phyloP scores from a whole-genome alignment of 2,113 vertebrate species.

The Columba janthina region DNA sequence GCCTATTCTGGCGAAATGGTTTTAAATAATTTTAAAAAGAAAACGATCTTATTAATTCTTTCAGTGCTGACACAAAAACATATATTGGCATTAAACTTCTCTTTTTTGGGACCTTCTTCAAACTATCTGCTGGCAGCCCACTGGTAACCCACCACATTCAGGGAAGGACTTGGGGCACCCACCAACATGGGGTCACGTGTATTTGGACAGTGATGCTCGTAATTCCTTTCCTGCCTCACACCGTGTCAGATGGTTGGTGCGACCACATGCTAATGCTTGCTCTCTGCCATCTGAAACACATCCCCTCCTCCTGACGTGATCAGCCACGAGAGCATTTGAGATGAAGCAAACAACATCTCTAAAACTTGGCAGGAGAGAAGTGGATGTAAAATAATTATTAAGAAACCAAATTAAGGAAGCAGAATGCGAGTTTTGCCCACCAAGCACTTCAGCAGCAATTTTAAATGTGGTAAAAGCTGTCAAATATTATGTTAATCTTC shows the following conservation, averaged over 20 bases:
- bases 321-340: neutral
- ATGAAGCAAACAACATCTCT: neutral
- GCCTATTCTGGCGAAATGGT: neutral
- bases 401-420: neutral
- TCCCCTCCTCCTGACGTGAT: accelerated
- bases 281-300: neutral
- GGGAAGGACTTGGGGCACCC: neutral
- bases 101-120: neutral
- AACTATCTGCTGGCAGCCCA: neutral
- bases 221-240: neutral
- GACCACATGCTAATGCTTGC: neutral
- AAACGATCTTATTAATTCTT: neutral
- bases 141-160: neutral
- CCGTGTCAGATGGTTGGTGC: neutral
- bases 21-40: neutral
- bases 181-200: accelerated
- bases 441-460: neutral
- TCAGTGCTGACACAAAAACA: neutral
- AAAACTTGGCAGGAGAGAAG: neutral
- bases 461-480: neutral
- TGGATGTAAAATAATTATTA: neutral
- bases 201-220: neutral
- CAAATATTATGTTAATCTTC: neutral
- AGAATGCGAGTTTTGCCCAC: neutral
- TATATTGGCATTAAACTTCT: neutral